Evolutionary conservation across 1,140 invertebrate genomes (phyloP).

Genomic region (Bilobella aurantiaca): DNA sequence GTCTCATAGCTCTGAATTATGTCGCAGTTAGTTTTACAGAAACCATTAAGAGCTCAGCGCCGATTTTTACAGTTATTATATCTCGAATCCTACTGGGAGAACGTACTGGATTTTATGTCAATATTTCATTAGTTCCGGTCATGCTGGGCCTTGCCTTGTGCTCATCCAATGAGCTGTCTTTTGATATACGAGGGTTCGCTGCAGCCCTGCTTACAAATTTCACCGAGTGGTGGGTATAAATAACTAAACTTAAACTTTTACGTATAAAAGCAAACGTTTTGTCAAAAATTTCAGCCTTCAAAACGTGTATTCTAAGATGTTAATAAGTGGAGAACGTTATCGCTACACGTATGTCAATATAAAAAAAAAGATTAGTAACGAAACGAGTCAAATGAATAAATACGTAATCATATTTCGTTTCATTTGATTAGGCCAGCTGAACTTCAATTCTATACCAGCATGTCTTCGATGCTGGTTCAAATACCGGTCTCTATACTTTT

Average conservation of each 20-base stretch:
- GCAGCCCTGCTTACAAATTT: slow-evolving; percentile 71
- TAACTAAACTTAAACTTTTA: slow-evolving; percentile 12
- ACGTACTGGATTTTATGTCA: slow-evolving; percentile 62
- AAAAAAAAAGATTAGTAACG: too few species aligned
- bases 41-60: slow-evolving; percentile 75
- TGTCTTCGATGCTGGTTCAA: slow-evolving; percentile 67
- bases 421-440: slow-evolving; percentile 59
- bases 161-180: slow-evolving; percentile 70
- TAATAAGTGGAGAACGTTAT: slow-evolving; percentile 67
- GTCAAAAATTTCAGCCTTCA: slow-evolving; percentile 51
- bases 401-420: slow-evolving; percentile 16
- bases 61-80: slow-evolving; percentile 70
- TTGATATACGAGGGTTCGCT: slow-evolving; percentile 62
- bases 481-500: slow-evolving; percentile 61
- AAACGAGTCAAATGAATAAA: too few species aligned
- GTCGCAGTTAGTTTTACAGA: slow-evolving; percentile 77
- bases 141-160: slow-evolving; percentile 74
- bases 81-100: slow-evolving; percentile 51
- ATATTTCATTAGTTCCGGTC: slow-evolving; percentile 68
- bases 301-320: slow-evolving; percentile 74
- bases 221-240: slow-evolving; percentile 58
- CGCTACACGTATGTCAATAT: slow-evolving; percentile 61
- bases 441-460: slow-evolving; percentile 72
- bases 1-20: slow-evolving; percentile 67
- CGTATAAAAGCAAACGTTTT: slow-evolving; percentile 12